Conservation (phyloP, 2,888 invertebrate species). For the Thyatira batis region DNA sequence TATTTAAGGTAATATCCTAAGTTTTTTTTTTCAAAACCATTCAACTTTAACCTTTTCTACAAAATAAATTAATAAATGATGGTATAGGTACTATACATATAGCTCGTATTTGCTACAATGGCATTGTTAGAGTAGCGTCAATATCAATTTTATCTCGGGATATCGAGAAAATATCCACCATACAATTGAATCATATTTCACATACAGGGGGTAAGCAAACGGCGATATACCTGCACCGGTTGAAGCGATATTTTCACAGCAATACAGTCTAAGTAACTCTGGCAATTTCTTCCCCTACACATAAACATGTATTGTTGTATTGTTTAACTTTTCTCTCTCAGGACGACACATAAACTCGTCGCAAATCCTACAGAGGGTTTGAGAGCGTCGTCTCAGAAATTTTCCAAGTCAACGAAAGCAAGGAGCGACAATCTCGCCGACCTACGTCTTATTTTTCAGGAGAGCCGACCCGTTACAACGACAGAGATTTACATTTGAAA, state of each 20-base stretch:
- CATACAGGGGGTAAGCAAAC: constrained; percentile 13
- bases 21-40: too few relatives aligned
- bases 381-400: constrained; percentile 58
- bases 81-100: background rate
- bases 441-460: constrained; percentile 71
- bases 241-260: constrained; percentile 19
- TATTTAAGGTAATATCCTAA: too few relatives aligned
- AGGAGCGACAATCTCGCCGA: constrained; percentile 67
- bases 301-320: constrained; percentile 48
- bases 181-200: constrained; percentile 33
- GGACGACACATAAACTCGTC: constrained; percentile 61
- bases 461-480: constrained; percentile 69
- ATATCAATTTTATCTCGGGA: constrained; percentile 30
- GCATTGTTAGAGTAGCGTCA: constrained; percentile 14
- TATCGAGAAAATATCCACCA: constrained; percentile 22
- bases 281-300: constrained; percentile 40
- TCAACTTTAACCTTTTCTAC: background rate
- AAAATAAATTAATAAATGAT: background rate
- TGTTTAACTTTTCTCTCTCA: constrained; percentile 62
- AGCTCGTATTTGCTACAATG: background rate
- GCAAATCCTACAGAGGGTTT: constrained; percentile 61
- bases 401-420: constrained; percentile 68
- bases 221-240: constrained; percentile 4
- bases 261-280: constrained; percentile 27
- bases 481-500: constrained; percentile 76